These are phyloP conservation scores for Papilio machaon DNA, from an alignment of 1,140 invertebrate genomes.

Conservation along the genomic window DNA sequence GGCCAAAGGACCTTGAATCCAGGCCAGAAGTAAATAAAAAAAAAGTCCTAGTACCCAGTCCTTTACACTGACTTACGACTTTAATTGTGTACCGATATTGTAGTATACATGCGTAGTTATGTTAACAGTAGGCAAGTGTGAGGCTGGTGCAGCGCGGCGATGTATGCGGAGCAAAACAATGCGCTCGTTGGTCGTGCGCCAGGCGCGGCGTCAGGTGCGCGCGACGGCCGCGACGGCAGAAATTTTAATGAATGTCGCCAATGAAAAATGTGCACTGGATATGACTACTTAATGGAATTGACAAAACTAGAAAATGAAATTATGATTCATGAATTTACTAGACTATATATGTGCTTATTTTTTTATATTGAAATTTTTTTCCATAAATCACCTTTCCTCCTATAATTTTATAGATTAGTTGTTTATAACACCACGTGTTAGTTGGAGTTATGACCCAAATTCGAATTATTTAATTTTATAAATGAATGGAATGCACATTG, in stretches of 20 bases:
- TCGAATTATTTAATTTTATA: too few species aligned
- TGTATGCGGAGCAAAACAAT: constrained; percentile 53
- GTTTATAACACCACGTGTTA: too few species aligned
- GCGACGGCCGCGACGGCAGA: constrained; percentile 67
- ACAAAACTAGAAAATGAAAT: neutral
- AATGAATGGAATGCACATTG: too few species aligned
- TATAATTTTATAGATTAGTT: too few species aligned
- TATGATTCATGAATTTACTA: too few species aligned
- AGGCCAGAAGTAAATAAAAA: too few species aligned
- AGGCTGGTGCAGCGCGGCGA: constrained; percentile 42
- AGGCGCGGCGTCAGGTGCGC: constrained; percentile 65
- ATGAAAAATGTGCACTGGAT: constrained; percentile 51
- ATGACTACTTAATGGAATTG: constrained; percentile 36
- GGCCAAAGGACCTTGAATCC: too few species aligned
- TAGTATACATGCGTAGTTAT: neutral
- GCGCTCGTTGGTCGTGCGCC: constrained; percentile 45
- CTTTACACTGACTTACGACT: neutral
- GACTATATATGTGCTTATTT: too few species aligned
- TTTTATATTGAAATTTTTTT: too few species aligned
- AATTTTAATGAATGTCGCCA: constrained; percentile 77
- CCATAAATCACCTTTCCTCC: too few species aligned
- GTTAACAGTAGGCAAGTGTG: neutral
- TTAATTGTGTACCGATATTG: neutral
- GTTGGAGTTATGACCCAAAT: too few species aligned
- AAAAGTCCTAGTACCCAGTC: neutral